Base-by-base conservation (phyloP, 2,888 invertebrate species). In the Mythimna lalbum region DNA sequence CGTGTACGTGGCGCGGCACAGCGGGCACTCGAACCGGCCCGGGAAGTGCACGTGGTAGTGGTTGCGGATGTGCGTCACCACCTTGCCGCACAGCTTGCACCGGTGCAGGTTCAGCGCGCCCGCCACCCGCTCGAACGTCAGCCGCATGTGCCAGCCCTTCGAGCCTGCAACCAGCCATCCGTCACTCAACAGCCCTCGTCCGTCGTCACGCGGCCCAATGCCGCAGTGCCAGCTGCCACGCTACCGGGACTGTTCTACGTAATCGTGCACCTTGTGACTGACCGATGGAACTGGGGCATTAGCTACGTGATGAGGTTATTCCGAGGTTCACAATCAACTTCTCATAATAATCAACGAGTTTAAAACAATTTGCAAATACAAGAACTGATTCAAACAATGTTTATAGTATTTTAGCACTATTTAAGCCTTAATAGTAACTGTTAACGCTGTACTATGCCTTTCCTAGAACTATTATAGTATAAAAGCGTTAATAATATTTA, bases 11-110 rank as follows among this genome's bases (percentile, higher is more conserved):
- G 98, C 98, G 95, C 98, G 97, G 96, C 98, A 98, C 94, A 98
- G 97, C 93, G 98, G 98, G 95, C 98, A 98, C 97, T 98, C 98
- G 97, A 98, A 98, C 93, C 98, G 97, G 91, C 98, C 98, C 93
- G 98, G 98, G 97, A 98, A 98, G 97, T 98, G 98, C 96, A 98
- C 98, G 97, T 98, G 98, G 97, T 98, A 98, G 97, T 98, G 98
- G 97, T 98, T 98, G 94, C 98, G 97, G 97, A 98, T 98, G 97
- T 98, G 98, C 96, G 98, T 98, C 96, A 98, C 98, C 97, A 98
- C 98, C 97, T 98, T 98, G 96, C 98, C 98, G 97, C 98, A 98
- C 96, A 98, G 97, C 97, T 98, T 98, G 97, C 98, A 98, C 95
- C 98, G 98, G 97, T 98, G 98, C 97, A 98, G 98, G 97, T 98